Percentiles rank a stretch among this genome's conserved stretches.
Evolutionary conservation across 1,140 invertebrate genomes (phyloP).

Genomic region (Hylaeus volcanicus): DNA sequence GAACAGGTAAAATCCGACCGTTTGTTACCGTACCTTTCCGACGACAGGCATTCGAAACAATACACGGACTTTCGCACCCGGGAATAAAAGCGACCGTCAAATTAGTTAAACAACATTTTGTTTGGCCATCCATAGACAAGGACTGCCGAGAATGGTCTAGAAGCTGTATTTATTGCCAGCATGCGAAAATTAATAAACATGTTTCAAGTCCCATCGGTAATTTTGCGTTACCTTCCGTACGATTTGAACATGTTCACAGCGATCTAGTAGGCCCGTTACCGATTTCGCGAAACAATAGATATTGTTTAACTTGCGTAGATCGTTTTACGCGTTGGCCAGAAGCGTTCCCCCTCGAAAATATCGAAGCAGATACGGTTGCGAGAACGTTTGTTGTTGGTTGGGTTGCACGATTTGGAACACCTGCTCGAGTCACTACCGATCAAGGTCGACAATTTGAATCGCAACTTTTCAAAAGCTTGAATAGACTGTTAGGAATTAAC

Average conservation of each 20-base stretch:
- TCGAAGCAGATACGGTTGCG: conserved; percentile 70
- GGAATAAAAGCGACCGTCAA: conserved; percentile 1
- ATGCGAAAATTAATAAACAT: background rate
- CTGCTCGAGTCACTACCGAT: conserved; percentile 67
- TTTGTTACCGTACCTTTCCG: background rate
- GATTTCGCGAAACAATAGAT: conserved; percentile 17
- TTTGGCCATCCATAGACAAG: conserved; percentile 18
- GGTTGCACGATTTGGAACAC: conserved; percentile 72
- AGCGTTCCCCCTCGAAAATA: conserved; percentile 60
- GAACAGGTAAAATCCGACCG: background rate
- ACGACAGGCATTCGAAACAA: background rate
- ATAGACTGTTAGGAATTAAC: background rate
- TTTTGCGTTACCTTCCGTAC: no score
- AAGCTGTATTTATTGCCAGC: conserved; percentile 1
- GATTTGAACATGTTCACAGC: no score
- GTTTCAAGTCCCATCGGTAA: background rate
- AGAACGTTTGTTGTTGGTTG: conserved; percentile 62
- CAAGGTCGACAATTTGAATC: conserved; percentile 74
- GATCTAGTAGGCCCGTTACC: background rate
- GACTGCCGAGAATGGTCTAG: conserved; percentile 8
- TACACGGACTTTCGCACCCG: background rate
- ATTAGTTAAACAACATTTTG: conserved; percentile 4
- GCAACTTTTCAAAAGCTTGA: conserved; percentile 35
- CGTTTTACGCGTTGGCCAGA: conserved; percentile 68
- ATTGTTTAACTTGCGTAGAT: conserved; percentile 63